Conservation (phyloP, 2,113 vertebrate species). For the Planiliza haematocheilus region DNA sequence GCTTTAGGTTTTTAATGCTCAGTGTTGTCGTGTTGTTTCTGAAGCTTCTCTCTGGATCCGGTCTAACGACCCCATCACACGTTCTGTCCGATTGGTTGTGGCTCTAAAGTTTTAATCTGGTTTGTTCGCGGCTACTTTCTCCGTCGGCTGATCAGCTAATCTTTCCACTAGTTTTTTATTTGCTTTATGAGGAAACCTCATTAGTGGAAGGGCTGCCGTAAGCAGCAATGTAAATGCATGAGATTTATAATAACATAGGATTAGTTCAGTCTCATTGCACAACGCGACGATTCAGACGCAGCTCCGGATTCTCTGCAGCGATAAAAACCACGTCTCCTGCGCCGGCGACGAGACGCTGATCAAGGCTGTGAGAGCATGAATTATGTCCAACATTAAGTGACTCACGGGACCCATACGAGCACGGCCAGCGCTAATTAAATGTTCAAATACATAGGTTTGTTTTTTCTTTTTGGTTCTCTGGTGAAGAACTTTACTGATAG, state of each 20-base stretch:
- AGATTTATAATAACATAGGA: slow-evolving; percentile 54
- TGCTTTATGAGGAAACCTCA: slow-evolving; percentile 13
- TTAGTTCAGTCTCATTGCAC: slow-evolving; percentile 58
- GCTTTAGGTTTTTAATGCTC: no score
- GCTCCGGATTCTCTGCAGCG: slow-evolving; percentile 30
- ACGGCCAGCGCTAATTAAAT: slow-evolving; percentile 59
- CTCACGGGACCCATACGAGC: slow-evolving; percentile 65
- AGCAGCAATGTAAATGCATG: slow-evolving; percentile 66
- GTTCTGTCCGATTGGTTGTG: no score
- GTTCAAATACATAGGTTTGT: slow-evolving; percentile 44
- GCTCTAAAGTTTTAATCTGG: no score
- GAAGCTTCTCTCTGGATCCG: no score
- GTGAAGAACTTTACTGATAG: slow-evolving; percentile 34
- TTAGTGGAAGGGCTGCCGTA: slow-evolving; percentile 34
- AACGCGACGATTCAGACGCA: slow-evolving; percentile 20
- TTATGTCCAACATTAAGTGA: slow-evolving; percentile 59
- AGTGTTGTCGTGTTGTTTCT: no score
- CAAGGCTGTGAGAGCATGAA: slow-evolving; percentile 45
- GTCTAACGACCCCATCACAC: no score
- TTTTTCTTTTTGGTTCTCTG: slow-evolving; percentile 29
- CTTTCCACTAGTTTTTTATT: slow-evolving; percentile 1
- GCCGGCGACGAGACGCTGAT: slow-evolving; percentile 43
- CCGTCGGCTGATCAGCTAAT: no score
- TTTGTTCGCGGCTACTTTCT: no score
- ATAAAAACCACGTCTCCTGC: slow-evolving; percentile 28